Percentiles rank a stretch among this genome's conserved stretches.
Evolutionary conservation across 2,888 invertebrate species (phyloP).

Genomic region (Orthosia incerta): DNA sequence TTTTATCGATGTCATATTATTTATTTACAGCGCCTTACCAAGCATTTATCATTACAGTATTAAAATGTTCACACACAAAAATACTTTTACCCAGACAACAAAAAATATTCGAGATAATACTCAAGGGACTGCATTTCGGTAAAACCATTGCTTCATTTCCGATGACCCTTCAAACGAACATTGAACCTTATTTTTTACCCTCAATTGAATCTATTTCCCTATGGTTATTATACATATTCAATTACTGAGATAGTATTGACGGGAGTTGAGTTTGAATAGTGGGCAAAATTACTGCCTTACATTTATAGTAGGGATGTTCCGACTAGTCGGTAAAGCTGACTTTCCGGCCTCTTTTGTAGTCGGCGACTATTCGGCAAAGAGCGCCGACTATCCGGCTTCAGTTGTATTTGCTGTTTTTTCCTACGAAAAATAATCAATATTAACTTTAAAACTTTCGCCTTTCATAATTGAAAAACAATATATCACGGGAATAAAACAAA

Average conservation of each 20-base stretch:
- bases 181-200: slow-evolving; percentile 21
- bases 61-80: not conserved
- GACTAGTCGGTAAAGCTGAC: no score
- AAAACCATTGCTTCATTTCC: slow-evolving; percentile 34
- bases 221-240: slow-evolving; percentile 19
- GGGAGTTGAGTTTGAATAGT: not conserved
- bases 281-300: not conserved
- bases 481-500: no score
- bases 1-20: not conserved
- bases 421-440: no score
- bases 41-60: slow-evolving; percentile 15
- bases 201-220: slow-evolving; percentile 28
- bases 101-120: slow-evolving; percentile 21
- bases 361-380: no score
- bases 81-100: slow-evolving; percentile 4
- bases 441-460: no score
- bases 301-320: no score
- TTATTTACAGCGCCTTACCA: slow-evolving; percentile 6
- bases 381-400: no score
- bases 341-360: no score
- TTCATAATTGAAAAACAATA: no score
- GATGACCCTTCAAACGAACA: slow-evolving; percentile 38
- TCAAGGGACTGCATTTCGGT: slow-evolving; percentile 21
- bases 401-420: no score
- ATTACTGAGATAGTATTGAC: slow-evolving; percentile 19